Base-by-base conservation (phyloP, 2,888 invertebrate species). In the Cephalotes varians region DNA sequence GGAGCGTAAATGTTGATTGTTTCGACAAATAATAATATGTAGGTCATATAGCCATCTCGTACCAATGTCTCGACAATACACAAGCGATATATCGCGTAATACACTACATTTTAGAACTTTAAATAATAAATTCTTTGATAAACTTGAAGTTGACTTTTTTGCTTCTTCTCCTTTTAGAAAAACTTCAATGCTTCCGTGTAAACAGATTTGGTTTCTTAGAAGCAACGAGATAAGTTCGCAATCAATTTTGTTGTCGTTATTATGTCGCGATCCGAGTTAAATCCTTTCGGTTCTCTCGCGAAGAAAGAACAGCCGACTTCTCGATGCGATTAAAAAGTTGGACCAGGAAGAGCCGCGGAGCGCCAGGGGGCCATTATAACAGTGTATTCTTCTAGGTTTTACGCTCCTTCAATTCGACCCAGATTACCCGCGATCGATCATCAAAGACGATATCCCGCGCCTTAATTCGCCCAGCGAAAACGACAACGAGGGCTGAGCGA, bases 391-490 rank as follows among this genome's bases (percentile, higher is more conserved):
- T 64, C 44, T 34, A 54, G 81, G 18, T 64, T 56, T 62, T 64
- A 51, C 54, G 37, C 62, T 62, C 2, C n/a, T 62, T 15, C 28
- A 73, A 73, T 73, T 74, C 64, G 81, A 62, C 81, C 81, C 40
- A 81, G 73, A 73, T 81, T 62, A 62, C 34, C 31, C 44, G 44
- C 54, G 64, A 74, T 81, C 64, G 64, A 81, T 81, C 64, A 56
- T 7, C 31, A 31, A 64, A 54, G 60, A 56, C 58, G 73, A 67
- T 73, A 60, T 44, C 6, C 31, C 60, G 28, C 60, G 79, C 83
- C 73, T 73, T 74, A 82, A 85, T 82, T 83, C 81, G 73, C 65
- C 71, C 49, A 31, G 49, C 74, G 67, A 83, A 86, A 72, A 82
- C 47, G 62, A 67, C 64, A 82, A 74, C 69, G 51, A n/a, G 65